Base-by-base conservation (phyloP, 2,797 vertebrate species). In the Labeo calbasu region DNA sequence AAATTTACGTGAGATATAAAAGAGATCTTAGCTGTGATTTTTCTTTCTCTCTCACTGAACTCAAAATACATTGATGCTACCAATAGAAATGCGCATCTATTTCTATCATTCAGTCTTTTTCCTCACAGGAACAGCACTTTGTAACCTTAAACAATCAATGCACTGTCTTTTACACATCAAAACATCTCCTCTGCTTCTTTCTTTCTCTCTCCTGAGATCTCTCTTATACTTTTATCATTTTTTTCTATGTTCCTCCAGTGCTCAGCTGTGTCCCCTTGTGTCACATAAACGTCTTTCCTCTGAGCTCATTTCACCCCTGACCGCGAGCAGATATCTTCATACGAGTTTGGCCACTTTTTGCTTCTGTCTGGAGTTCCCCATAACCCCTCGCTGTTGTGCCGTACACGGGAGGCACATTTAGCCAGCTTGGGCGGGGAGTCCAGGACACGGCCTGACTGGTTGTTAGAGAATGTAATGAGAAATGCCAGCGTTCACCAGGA, bases 291-390 rank as follows among this genome's bases (percentile, higher is more conserved):
- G 1, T 65, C 43, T 51, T 86, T 81, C 73, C 84, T 83, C 63
- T 71, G 69, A 90, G 89, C 85, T 82, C 48, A 83, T 88, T 91
- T 91, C 89, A 91, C 85, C 87, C 89, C 87, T 89, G 88, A 90
- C 79, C 86, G 79, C 48, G 79, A 68, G 17, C 15, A 25, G 75
- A 82, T 71, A 71, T 63, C 23, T 28, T 72, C 28, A 53, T 78
- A 13, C 0, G n/a, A 53, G 36, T 40, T 55, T 73, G 50, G 17
- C 79, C 53, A 46, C 51, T 40, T 12, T 25, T 25, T 81, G 2
- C 66, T 21, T 59, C 43, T 48, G 19, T 82, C 28, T 66, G 28
- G 21, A 69, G 80, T 73, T 73, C 32, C 17, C 59, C 57, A 40
- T 53, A 65, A 65, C 46, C 70, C 12, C 23, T 57, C 1, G 0